Conservation (phyloP, 2,797 vertebrate genomes). For the Halcyon smyrnensis region DNA sequence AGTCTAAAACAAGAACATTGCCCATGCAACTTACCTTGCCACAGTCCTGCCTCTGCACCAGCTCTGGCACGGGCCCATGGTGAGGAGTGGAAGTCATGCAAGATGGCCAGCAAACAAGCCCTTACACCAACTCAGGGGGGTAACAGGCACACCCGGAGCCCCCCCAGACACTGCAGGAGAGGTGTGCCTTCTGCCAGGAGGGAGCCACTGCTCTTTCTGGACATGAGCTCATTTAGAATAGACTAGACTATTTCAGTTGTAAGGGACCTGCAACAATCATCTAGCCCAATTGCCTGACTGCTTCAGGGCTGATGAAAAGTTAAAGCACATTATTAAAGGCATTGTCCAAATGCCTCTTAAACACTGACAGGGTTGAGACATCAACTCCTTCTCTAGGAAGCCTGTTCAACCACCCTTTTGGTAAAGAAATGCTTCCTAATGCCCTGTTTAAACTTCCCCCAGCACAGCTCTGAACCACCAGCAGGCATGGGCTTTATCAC, state of each 20-base stretch:
- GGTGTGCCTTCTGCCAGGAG: neutral
- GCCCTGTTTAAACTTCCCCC: no score
- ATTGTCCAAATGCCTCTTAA: neutral
- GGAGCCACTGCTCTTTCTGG: neutral
- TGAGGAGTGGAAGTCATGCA: neutral
- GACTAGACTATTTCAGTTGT: neutral
- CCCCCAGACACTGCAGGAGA: neutral
- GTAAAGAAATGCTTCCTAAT: neutral
- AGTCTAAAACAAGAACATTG: rapidly evolving
- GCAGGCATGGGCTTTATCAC: rapidly evolving
- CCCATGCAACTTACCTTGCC: neutral
- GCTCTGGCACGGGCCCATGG: neutral
- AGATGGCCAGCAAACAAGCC: neutral
- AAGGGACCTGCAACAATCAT: neutral
- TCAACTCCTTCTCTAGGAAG: neutral
- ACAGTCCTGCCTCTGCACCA: neutral
- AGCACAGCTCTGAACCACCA: neutral
- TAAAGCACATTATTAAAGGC: neutral
- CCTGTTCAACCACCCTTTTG: neutral
- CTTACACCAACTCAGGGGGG: rapidly evolving
- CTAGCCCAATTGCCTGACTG: neutral
- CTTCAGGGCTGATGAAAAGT: neutral
- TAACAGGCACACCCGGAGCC: neutral
- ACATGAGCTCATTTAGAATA: neutral
- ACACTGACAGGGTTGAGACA: neutral